Evolutionary conservation across 1,140 invertebrate genomes (phyloP).

Genomic region (Apis dorsata): DNA sequence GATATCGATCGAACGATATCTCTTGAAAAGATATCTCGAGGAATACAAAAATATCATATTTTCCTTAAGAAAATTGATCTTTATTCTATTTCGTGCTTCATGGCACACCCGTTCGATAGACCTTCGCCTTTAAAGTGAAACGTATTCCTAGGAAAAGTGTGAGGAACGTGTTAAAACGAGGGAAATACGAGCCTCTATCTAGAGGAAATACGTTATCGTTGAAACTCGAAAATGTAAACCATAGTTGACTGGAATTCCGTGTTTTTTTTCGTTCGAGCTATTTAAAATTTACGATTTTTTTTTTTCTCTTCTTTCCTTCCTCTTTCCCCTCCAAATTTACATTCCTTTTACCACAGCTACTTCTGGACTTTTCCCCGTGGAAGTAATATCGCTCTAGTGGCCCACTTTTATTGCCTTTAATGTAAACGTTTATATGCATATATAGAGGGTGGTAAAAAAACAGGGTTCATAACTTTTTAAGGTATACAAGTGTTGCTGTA

Average conservation of each 20-base stretch:
- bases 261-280: not conserved
- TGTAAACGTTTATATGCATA: not conserved
- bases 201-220: constrained; percentile 12
- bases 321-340: not conserved
- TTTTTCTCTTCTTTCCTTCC: not conserved
- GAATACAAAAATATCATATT: no score
- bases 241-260: constrained; percentile 29
- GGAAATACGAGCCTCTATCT: constrained; percentile 30
- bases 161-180: constrained; percentile 9
- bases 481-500: no score
- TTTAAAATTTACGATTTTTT: constrained; percentile 46
- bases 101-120: not conserved
- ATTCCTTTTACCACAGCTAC: not conserved
- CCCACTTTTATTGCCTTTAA: not conserved
- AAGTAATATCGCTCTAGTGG: no score
- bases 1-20: no score
- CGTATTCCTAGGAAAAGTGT: not conserved
- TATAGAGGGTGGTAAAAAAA: no score
- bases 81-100: not conserved
- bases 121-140: constrained; percentile 23
- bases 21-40: no score
- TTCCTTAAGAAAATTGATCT: not conserved
- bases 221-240: constrained; percentile 43
- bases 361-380: not conserved
- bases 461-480: no score